phyloP scores from a whole-genome alignment of 1,140 invertebrate species.

The Hylyphantes graminicola region DNA sequence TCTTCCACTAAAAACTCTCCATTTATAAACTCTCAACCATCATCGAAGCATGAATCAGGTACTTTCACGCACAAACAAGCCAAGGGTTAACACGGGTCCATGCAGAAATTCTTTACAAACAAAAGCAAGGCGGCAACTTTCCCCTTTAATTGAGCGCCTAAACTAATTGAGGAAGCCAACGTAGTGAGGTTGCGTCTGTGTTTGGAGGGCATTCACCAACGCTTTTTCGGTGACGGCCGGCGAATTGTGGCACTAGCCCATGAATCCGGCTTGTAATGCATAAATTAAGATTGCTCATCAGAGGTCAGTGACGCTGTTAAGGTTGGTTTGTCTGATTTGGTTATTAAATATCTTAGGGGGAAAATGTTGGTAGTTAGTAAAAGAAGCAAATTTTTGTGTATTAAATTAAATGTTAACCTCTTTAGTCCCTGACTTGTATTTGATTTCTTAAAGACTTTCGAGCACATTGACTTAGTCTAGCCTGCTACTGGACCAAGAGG shows the following conservation, averaged over 20 bases:
- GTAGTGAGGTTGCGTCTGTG: constrained; percentile 14
- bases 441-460: too few relatives aligned
- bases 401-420: too few relatives aligned
- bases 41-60: not conserved
- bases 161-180: constrained; percentile 40
- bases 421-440: too few relatives aligned
- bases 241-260: constrained; percentile 4
- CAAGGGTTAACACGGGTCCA: not conserved
- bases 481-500: too few relatives aligned
- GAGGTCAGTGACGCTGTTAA: too few relatives aligned
- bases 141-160: constrained; percentile 1
- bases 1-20: too few relatives aligned
- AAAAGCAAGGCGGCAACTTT: constrained; percentile 7
- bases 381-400: too few relatives aligned
- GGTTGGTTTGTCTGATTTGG: too few relatives aligned
- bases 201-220: not conserved
- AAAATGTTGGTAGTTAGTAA: too few relatives aligned
- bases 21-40: too few relatives aligned
- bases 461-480: too few relatives aligned
- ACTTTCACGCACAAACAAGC: not conserved
- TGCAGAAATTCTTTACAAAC: constrained; percentile 15
- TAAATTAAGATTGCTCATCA: not conserved
- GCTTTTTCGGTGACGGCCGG: not conserved
- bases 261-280: constrained; percentile 24
- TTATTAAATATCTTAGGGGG: too few relatives aligned